A percentile compares a stretch with the other conserved stretches of the same genome.
Conservation (phyloP, 2,113 vertebrate species). For the Zapus hudsonius region DNA sequence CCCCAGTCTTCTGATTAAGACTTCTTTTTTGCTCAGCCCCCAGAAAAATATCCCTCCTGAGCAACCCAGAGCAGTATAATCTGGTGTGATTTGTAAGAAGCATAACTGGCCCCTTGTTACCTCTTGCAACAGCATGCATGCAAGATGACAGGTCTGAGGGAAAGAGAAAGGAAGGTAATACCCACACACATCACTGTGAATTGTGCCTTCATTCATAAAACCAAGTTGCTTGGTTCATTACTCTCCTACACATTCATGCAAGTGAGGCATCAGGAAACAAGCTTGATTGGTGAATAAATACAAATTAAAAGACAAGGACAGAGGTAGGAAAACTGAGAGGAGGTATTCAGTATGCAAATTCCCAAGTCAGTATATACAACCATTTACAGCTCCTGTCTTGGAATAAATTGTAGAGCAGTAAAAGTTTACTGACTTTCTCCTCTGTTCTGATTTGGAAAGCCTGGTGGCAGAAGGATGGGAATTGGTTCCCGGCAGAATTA, state of each 20-base stretch:
- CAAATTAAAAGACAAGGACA: constrained; percentile 71
- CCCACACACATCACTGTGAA: constrained; percentile 37
- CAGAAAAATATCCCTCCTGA: constrained; percentile 22
- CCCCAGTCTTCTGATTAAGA: constrained; percentile 41
- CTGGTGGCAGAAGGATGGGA: constrained; percentile 55
- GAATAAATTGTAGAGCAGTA: constrained; percentile 65
- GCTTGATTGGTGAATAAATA: constrained; percentile 58
- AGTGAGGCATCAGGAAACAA: constrained; percentile 60
- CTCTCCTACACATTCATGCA: constrained; percentile 48
- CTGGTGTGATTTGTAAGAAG: constrained; percentile 59
- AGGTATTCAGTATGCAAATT: constrained; percentile 74
- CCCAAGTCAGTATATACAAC: constrained; percentile 41
- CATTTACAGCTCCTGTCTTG: constrained; percentile 60
- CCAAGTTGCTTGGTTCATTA: background rate
- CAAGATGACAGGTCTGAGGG: constrained; percentile 54
- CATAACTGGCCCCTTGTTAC: constrained; percentile 47
- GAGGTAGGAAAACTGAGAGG: constrained; percentile 63
- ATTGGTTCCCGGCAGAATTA: constrained; percentile 60
- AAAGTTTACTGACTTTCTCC: constrained; percentile 61
- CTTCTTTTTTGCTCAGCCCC: background rate
- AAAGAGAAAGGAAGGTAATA: constrained; percentile 39
- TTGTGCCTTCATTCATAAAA: constrained; percentile 74
- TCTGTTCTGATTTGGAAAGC: constrained; percentile 69
- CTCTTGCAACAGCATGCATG: constrained; percentile 48
- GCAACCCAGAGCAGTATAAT: constrained; percentile 6